phyloP scores from a whole-genome alignment of 1,140 invertebrate genomes.

The Hylaeus volcanicus region DNA sequence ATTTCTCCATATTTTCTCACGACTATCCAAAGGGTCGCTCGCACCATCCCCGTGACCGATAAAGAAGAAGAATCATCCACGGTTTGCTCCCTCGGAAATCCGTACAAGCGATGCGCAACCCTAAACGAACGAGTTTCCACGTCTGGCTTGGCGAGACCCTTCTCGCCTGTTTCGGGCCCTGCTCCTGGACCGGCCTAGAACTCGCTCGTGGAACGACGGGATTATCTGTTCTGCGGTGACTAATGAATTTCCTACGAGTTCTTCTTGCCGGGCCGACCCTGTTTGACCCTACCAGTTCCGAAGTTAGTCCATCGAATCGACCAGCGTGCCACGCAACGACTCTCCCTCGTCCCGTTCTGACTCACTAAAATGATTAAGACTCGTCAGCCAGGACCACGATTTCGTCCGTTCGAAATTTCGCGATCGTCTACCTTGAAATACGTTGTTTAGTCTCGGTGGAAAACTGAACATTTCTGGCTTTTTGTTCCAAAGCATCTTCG shows the following conservation, averaged over 20 bases:
- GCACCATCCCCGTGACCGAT: constrained; percentile 1
- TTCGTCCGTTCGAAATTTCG: constrained; percentile 42
- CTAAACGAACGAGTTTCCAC: constrained; percentile 29
- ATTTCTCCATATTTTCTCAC: too few relatives aligned
- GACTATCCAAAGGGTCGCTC: neutral
- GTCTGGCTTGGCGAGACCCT: constrained; percentile 10
- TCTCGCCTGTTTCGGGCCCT: constrained; percentile 15
- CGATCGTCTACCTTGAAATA: neutral
- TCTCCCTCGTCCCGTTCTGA: constrained; percentile 29
- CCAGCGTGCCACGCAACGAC: constrained; percentile 25
- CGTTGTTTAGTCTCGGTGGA: too few relatives aligned
- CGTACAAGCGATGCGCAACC: neutral
- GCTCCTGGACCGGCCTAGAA: constrained; percentile 4
- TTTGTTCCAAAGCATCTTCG: too few relatives aligned
- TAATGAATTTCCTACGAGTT: constrained; percentile 65
- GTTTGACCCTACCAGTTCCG: constrained; percentile 54
- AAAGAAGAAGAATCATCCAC: neutral
- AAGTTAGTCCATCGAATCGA: constrained; percentile 55
- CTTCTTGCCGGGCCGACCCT: constrained; percentile 57
- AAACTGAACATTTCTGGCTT: neutral
- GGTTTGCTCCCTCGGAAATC: neutral
- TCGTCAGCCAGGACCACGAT: constrained; percentile 4
- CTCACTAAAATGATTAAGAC: constrained; percentile 53
- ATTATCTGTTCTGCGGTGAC: constrained; percentile 54
- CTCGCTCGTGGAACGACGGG: constrained; percentile 25